Base-by-base conservation (phyloP, 30 jellyfish, hydroid and myxozoan species). In the Clytia hemisphaerica region DNA sequence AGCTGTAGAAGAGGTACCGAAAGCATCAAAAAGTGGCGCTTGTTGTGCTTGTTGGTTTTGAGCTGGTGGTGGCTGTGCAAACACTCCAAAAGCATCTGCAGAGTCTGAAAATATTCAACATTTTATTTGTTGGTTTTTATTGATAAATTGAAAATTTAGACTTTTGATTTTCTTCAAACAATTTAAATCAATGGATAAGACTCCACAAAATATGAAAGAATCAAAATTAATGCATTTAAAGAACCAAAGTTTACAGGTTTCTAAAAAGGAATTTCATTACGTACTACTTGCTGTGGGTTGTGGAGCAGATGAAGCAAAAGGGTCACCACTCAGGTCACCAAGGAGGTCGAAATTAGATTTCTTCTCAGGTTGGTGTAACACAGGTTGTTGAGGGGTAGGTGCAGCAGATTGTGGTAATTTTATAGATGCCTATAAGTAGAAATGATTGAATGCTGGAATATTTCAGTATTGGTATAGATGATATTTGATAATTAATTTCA, bases 311-410 rank as follows among this genome's bases (percentile, higher is more conserved):
- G 94, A 48, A 15, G 93, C 94, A 75, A 88, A 88, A 3, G 97
- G 97, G 44, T 88, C 97, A 44, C 94, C 73, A 3, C 97, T 94
- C 28, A 88, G 76, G 69, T 88, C 97, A 4, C 94, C 94, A n/a
- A 88, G 88, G 29, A 88, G 64, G 40, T 88, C 94, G 37, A 77
- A 35, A 7, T 76, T 77, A 18, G 95, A 53, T 26, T 79, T 29
- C 6, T 65, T 34, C 1, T 61, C 65, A 42, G 46, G 75, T 30
- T 64, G 77, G 19, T 54, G 73, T 1, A 79, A 75, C 47, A 32
- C 76, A 16, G 73, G 58, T 68, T 75, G 92, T 16, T 61, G 36
- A 34, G 79, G 75, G 35, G 55, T 59, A 29, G 33, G 34, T 24
- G 38, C n/a, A 24, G 72, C 28, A 12, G 84, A 15, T 4, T 36